These are phyloP conservation scores for Ginglymostoma cirratum DNA, from an alignment of 2,113 vertebrate genomes.

Conservation along the genomic window DNA sequence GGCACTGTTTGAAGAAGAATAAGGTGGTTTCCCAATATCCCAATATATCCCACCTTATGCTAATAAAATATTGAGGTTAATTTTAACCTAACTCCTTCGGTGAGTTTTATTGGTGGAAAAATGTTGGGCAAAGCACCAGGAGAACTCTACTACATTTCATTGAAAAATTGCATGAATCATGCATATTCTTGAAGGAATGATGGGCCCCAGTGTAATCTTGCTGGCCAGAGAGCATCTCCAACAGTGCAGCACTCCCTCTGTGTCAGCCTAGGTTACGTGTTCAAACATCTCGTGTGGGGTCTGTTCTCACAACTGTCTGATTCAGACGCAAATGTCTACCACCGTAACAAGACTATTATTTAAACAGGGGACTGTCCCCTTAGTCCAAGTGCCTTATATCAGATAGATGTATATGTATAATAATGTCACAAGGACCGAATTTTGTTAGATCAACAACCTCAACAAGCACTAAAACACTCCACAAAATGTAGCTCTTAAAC, in stretches of 20 bases:
- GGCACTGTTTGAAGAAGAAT: not conserved
- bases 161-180: not conserved
- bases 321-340: not conserved
- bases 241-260: not conserved
- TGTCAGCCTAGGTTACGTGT: not conserved
- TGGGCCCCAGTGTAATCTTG: not conserved
- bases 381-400: not conserved
- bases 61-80: not conserved
- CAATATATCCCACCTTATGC: not conserved
- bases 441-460: not conserved
- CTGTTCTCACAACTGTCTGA: not conserved
- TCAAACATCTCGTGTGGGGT: not conserved
- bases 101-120: not conserved
- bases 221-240: not conserved
- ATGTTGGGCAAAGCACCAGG: not conserved
- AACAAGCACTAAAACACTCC: not conserved
- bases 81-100: not conserved
- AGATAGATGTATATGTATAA: not conserved
- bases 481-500: not conserved
- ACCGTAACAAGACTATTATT: not conserved
- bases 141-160: not conserved
- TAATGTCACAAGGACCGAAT: not conserved
- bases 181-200: not conserved
- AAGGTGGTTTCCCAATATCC: not conserved
- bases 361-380: not conserved